phyloP scores from a whole-genome alignment of 2,797 vertebrate species.

The Sylvia borin region DNA sequence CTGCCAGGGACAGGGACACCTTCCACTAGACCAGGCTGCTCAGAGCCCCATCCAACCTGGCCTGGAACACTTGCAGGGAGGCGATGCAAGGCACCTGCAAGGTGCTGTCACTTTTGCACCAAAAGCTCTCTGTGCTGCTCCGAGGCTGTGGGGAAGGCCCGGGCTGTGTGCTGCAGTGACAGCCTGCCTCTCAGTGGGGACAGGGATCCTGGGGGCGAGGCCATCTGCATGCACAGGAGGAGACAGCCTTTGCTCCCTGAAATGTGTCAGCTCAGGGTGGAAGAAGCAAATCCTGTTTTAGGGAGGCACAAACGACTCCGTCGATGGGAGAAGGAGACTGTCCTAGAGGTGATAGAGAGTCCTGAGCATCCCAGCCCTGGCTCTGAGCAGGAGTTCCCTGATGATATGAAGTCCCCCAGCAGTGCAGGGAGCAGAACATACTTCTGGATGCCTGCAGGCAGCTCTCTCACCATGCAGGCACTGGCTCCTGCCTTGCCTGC shows the following conservation, averaged over 20 bases:
- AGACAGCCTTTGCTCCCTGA: constrained; percentile 2
- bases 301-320: background rate
- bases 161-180: background rate
- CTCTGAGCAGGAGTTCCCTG: fast-evolving
- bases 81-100: background rate
- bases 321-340: background rate
- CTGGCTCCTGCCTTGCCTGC: background rate
- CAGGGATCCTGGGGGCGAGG: background rate
- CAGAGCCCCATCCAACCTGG: background rate
- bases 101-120: background rate
- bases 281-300: background rate
- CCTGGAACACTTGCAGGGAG: background rate
- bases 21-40: background rate
- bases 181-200: constrained; percentile 31
- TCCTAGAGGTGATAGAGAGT: background rate
- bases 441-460: background rate
- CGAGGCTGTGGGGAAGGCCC: background rate
- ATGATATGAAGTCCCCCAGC: background rate
- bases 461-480: fast-evolving
- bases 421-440: background rate
- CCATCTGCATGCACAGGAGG: constrained; percentile 20
- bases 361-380: background rate
- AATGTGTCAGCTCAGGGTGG: background rate
- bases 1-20: background rate
- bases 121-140: background rate